phyloP scores from a whole-genome alignment of 2,113 vertebrate genomes.

The Anser brachyrhynchus region DNA sequence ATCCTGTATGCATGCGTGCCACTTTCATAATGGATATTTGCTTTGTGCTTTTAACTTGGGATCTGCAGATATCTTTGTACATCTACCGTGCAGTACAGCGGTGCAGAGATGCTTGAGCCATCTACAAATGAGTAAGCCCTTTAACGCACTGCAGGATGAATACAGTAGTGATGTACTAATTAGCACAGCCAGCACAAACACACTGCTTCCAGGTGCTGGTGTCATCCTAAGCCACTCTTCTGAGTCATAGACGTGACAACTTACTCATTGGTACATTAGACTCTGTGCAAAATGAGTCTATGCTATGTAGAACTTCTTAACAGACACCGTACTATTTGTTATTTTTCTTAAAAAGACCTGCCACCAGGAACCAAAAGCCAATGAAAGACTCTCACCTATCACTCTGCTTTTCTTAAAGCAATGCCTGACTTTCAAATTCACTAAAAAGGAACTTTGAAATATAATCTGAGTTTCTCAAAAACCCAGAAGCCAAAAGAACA shows the following conservation, averaged over 20 bases:
- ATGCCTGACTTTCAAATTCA: not conserved
- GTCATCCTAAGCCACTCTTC: not conserved
- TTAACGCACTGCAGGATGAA: not conserved
- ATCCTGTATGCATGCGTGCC: fast-evolving
- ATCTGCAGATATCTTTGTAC: not conserved
- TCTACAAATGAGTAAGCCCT: not conserved
- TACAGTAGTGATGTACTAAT: not conserved
- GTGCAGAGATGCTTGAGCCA: not conserved
- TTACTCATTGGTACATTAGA: not conserved
- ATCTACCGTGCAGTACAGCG: not conserved
- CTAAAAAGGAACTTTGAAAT: not conserved
- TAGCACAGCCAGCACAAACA: not conserved
- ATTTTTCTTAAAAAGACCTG: not conserved
- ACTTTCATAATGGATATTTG: not conserved
- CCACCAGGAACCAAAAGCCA: not conserved
- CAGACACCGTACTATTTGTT: not conserved
- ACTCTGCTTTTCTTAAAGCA: not conserved
- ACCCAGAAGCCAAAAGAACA: not conserved
- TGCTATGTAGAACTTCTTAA: not conserved
- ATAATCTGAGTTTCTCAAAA: not conserved
- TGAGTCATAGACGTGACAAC: not conserved
- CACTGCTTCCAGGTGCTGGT: not conserved
- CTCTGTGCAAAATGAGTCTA: not conserved
- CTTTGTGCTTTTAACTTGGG: not conserved
- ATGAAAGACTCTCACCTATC: not conserved